Conservation (phyloP, 2,113 vertebrate genomes). For the Physeter macrocephalus region DNA sequence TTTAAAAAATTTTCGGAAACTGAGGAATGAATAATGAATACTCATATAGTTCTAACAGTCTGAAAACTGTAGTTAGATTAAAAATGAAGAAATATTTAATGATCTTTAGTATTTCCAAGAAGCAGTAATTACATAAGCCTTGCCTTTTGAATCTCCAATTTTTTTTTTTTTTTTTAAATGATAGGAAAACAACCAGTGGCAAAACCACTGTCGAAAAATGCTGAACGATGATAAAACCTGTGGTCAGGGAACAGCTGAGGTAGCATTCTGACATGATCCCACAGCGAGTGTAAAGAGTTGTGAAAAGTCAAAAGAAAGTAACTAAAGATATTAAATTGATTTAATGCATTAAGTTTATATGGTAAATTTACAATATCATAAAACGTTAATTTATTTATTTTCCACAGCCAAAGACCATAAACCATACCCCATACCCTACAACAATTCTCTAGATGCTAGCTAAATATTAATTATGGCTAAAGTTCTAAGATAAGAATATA, state of each 20-base stretch:
- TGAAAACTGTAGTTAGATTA: conserved; percentile 26
- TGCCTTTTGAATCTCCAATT: not conserved
- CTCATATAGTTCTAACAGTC: not conserved
- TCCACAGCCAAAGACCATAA: not conserved
- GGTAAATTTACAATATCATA: not conserved
- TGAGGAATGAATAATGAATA: conserved; percentile 14
- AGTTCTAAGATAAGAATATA: not conserved
- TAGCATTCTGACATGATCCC: not conserved
- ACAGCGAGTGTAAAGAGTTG: not conserved
- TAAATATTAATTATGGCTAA: not conserved
- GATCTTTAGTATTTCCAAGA: not conserved
- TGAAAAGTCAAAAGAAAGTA: conserved; percentile 6
- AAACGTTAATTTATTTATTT: not conserved
- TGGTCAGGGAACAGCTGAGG: not conserved
- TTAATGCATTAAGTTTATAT: not conserved
- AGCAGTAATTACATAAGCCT: not conserved
- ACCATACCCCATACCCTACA: not conserved
- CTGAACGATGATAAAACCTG: not conserved
- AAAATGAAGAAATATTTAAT: conserved; percentile 14
- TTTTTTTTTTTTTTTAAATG: not conserved
- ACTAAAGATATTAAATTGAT: not conserved
- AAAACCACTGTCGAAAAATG: conserved; percentile 1
- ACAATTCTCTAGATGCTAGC: not conserved
- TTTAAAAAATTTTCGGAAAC: not conserved
- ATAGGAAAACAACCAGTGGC: not conserved